Base-by-base conservation (phyloP, 1,140 invertebrate species). In the Amyelois transitella region DNA sequence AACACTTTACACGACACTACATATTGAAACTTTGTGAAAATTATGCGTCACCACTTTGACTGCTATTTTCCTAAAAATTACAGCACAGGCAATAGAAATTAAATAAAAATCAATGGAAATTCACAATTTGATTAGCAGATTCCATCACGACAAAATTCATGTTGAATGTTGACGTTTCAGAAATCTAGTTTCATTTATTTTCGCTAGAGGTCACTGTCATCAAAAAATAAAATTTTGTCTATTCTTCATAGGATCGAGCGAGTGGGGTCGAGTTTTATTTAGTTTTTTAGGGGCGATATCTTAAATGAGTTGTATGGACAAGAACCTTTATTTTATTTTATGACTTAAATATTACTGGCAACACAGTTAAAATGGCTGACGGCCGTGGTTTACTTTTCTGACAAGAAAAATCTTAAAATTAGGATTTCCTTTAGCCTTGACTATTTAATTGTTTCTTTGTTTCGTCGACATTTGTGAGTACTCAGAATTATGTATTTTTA, bases 101-200 rank as follows among this genome's bases (percentile, higher is more conserved):
- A 55, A 59, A 49, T 44, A 56, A 64, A 72, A 68, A 66, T 77
- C 62, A 75, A 63, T 75, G 68, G 54, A 69, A 73, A 66, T 68
- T 71, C 66, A 69, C 72, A 70, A 75, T 71, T 72, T 73, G 72
- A 77, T 73, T 71, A 75, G 51, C 69, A 73, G 47, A 69, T 77
- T 73, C 70, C 70, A 73, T 69, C 72, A 80, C 72, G 67, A 68
- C 45, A 48, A n/a, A 17, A 48, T n/a, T 48, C 19, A 48, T 48
- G 45, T 77, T 71, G 32, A 38, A 77, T 85, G 84, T 87, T 87
- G 84, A 87, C 84, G 84, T 87, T 87, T 83, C 81, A 86, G 58
- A 72, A 75, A 69, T 81, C 75, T 78, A 72, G 61, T 75, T 64
- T 18, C 0, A 19, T 64, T 73, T 71, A 49, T 69, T n/a, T 7